Conservation (phyloP, 2,113 vertebrate genomes). For the Triplophysa rosa region DNA sequence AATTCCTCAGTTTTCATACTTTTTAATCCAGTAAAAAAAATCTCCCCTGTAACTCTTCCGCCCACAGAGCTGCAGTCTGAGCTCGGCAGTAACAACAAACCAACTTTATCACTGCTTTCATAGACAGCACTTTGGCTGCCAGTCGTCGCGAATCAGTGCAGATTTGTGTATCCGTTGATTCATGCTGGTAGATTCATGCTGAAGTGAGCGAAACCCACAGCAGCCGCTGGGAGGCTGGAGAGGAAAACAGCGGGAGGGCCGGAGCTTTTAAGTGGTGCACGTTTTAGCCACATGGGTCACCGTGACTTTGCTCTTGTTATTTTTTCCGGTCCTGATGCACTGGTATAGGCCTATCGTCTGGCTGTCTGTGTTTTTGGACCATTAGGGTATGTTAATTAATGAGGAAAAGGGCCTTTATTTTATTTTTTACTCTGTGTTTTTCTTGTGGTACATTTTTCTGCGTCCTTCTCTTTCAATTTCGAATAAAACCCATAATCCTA, state of each 20-base stretch:
- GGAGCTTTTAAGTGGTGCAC: background rate
- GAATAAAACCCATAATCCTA: too few relatives aligned
- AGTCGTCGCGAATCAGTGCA: conserved; percentile 14
- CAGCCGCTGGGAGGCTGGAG: background rate
- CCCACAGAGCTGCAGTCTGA: conserved; percentile 14
- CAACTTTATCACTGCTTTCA: conserved; percentile 29
- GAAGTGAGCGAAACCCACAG: background rate
- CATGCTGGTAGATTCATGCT: conserved; percentile 1
- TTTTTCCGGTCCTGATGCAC: background rate
- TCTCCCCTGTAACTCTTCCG: conserved; percentile 21
- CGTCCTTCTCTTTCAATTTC: too few relatives aligned
- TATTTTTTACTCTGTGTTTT: background rate
- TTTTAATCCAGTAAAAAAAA: conserved; percentile 23
- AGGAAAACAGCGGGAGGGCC: background rate
- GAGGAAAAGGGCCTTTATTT: background rate
- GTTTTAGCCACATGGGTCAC: conserved; percentile 9
- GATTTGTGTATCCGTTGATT: conserved; percentile 22
- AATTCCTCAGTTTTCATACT: background rate
- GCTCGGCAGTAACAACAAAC: conserved; percentile 7
- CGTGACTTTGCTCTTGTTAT: background rate
- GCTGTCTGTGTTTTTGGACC: background rate
- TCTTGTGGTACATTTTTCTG: background rate
- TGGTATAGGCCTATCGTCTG: background rate
- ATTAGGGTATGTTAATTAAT: background rate
- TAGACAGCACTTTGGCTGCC: conserved; percentile 21